Evolutionary conservation across 2,888 invertebrate genomes (phyloP).

Genomic region (Machimus atricapillus): DNA sequence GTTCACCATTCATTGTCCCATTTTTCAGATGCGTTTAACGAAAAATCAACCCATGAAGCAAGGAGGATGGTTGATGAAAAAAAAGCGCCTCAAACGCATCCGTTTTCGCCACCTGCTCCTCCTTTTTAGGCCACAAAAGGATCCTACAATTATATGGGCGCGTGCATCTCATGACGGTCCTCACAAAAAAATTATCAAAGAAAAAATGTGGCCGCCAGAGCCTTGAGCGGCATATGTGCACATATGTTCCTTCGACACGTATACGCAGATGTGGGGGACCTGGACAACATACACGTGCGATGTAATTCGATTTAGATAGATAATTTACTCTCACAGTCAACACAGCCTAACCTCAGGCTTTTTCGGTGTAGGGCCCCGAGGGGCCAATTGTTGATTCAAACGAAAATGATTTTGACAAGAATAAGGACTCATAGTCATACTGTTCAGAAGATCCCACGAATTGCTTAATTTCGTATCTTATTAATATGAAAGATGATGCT

Average conservation of each 20-base stretch:
- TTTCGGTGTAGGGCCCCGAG: neutral
- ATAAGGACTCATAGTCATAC: neutral
- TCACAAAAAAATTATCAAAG: neutral
- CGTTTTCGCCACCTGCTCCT: conserved; percentile 41
- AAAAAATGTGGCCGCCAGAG: neutral
- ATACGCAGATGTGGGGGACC: neutral
- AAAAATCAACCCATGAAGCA: neutral
- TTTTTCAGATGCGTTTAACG: conserved; percentile 6
- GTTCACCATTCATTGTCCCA: neutral
- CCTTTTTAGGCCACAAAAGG: conserved; percentile 24
- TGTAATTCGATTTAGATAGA: neutral
- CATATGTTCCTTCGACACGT: conserved; percentile 7
- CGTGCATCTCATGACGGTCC: conserved; percentile 9
- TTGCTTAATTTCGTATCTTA: too few relatives aligned
- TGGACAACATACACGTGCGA: neutral
- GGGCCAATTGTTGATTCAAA: neutral
- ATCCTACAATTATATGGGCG: conserved; percentile 23
- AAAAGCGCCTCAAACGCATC: conserved; percentile 21
- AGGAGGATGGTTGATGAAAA: neutral
- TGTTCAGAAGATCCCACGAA: neutral
- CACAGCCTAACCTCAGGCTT: neutral
- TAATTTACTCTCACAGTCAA: neutral
- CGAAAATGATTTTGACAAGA: neutral
- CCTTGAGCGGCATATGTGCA: conserved; percentile 16
- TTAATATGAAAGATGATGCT: too few relatives aligned